Evolutionary conservation across 2,113 vertebrate species (phyloP).

Genomic region (Cavia aperea): DNA sequence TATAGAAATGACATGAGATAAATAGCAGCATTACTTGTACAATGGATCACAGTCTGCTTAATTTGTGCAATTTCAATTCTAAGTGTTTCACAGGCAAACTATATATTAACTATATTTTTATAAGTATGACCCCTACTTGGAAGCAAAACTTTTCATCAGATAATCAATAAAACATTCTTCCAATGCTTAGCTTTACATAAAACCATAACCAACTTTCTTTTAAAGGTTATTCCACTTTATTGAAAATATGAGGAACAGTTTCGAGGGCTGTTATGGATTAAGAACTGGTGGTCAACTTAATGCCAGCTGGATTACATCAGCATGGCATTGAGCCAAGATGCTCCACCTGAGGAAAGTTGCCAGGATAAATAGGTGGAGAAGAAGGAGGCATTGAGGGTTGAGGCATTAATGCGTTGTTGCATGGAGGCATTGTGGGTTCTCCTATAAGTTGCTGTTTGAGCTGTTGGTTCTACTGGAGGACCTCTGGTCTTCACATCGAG

Average conservation of each 20-base stretch:
- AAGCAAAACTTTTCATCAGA: neutral
- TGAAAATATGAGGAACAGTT: neutral
- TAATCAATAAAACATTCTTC: constrained; percentile 11
- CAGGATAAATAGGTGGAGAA: too few relatives aligned
- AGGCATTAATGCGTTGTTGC: too few relatives aligned
- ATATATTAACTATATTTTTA: neutral
- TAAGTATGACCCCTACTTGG: neutral
- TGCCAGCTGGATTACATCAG: too few relatives aligned
- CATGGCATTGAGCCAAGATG: too few relatives aligned
- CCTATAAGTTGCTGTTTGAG: too few relatives aligned
- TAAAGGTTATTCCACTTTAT: neutral
- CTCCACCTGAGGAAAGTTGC: too few relatives aligned
- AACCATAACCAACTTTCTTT: neutral
- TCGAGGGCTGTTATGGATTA: too few relatives aligned
- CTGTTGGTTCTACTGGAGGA: too few relatives aligned
- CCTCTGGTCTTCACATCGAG: too few relatives aligned
- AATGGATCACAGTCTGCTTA: neutral
- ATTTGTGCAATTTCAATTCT: neutral
- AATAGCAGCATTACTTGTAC: neutral
- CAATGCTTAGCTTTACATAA: neutral
- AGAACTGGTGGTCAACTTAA: too few relatives aligned
- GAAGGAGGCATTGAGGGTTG: too few relatives aligned
- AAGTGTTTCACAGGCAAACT: neutral
- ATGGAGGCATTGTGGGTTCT: too few relatives aligned
- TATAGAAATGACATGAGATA: neutral